Evolutionary conservation across 1,140 invertebrate genomes (phyloP).

Genomic region (Pogonomyrmex barbatus): DNA sequence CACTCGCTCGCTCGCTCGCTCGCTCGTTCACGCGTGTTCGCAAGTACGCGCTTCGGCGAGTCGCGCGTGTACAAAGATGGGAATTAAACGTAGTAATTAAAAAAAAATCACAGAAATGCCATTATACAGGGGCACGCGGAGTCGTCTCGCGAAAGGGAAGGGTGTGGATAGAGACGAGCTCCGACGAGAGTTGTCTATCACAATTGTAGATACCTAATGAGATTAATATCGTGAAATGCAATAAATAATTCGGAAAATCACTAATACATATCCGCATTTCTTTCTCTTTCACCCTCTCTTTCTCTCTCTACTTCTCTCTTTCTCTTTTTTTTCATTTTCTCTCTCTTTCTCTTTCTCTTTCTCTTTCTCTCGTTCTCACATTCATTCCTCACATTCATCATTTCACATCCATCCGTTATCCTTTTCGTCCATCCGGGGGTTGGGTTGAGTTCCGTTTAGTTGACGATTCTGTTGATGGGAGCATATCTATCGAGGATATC

Average conservation of each 20-base stretch:
- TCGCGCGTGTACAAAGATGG: background rate
- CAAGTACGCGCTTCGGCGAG: constrained; percentile 15
- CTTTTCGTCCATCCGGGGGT: background rate
- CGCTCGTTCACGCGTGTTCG: background rate
- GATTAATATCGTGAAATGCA: constrained; percentile 56
- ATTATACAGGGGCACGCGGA: constrained; percentile 28
- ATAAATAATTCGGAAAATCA: constrained; percentile 60
- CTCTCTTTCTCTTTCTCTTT: background rate
- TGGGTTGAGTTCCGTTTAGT: constrained; percentile 46
- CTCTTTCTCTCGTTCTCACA: constrained; percentile 22
- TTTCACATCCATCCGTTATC: background rate
- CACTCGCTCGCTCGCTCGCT: constrained; percentile 25
- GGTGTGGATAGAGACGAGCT: constrained; percentile 2
- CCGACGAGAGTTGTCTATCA: constrained; percentile 48
- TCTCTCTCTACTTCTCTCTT: background rate
- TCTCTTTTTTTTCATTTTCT: constrained; percentile 5
- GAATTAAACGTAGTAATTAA: constrained; percentile 45
- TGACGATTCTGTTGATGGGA: constrained; percentile 40
- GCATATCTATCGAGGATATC: constrained; percentile 30
- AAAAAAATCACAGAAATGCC: constrained; percentile 59
- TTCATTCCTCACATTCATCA: background rate
- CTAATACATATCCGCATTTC: constrained; percentile 33
- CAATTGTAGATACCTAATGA: constrained; percentile 54
- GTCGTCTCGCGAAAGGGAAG: background rate
- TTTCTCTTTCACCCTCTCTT: constrained; percentile 9